Evolutionary conservation across 2,113 vertebrate species (phyloP).

Genomic region (Chloropsis hardwickii): DNA sequence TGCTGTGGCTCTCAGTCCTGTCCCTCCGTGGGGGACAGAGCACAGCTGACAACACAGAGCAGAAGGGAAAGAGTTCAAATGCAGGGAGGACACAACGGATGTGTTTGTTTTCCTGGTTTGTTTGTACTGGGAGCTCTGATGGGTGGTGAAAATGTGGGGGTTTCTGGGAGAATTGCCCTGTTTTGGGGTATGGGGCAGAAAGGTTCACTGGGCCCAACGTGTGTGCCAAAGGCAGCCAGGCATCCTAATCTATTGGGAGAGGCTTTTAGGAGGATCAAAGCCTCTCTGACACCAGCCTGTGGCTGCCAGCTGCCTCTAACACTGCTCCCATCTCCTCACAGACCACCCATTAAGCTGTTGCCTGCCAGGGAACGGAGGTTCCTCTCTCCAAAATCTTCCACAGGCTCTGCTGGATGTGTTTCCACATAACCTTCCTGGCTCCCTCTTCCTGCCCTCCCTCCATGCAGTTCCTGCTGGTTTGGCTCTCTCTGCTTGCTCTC

Average conservation of each 20-base stretch:
- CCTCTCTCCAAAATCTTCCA: neutral
- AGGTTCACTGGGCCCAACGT: accelerated
- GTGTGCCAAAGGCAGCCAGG: neutral
- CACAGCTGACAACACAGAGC: constrained; percentile 52
- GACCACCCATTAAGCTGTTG: constrained; percentile 53
- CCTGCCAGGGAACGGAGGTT: neutral
- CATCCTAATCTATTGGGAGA: accelerated
- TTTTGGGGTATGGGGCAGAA: neutral
- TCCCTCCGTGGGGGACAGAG: neutral
- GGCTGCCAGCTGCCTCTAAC: neutral
- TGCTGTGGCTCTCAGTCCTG: neutral
- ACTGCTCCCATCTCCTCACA: neutral
- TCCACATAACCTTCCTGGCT: neutral
- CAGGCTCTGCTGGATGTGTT: neutral
- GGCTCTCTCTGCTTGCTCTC: neutral
- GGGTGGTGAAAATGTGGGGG: neutral
- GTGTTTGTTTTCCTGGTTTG: neutral
- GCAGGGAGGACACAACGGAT: neutral
- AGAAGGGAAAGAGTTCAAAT: constrained; percentile 3
- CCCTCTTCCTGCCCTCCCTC: neutral
- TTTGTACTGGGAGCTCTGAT: neutral
- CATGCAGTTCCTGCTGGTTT: neutral
- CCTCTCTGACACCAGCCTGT: neutral
- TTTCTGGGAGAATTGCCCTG: neutral
- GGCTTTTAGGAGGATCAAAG: neutral